phyloP scores from a whole-genome alignment of 2,113 vertebrate genomes.

The Ursus arctos region DNA sequence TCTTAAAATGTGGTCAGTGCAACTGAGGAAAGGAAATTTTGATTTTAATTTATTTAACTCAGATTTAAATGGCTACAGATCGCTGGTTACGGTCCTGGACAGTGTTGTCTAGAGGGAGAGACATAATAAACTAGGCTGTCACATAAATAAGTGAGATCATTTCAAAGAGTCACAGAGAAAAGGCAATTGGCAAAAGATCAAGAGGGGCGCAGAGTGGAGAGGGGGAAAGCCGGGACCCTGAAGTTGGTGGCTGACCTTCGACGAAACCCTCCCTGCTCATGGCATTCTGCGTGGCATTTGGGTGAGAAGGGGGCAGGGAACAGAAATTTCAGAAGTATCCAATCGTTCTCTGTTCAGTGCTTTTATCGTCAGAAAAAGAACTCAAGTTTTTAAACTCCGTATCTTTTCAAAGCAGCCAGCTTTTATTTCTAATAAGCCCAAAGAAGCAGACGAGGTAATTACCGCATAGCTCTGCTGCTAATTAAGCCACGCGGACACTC shows the following conservation, averaged over 20 bases:
- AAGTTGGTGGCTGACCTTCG: neutral
- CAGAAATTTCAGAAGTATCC: neutral
- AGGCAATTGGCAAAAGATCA: rapidly evolving
- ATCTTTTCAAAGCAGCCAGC: constrained; percentile 9
- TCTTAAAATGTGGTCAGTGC: neutral
- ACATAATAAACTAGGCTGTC: neutral
- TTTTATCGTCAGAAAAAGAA: neutral
- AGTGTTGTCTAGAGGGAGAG: too few relatives aligned
- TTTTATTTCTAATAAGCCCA: constrained; percentile 67
- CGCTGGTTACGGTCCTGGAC: rapidly evolving
- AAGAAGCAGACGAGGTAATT: constrained; percentile 57
- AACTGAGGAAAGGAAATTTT: neutral
- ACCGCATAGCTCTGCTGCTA: neutral
- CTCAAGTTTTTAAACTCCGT: neutral
- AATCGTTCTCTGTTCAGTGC: neutral
- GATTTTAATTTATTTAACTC: neutral
- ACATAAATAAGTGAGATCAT: neutral
- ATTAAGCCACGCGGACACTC: neutral
- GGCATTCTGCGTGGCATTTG: neutral
- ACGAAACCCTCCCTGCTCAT: rapidly evolving
- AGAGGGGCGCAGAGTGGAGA: neutral
- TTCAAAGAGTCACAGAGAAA: neutral
- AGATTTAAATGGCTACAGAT: neutral
- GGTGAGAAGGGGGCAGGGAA: too few relatives aligned
- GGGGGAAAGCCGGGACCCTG: neutral